Conservation (phyloP, 1,140 invertebrate genomes). For the Pseudomyrmex gracilis region DNA sequence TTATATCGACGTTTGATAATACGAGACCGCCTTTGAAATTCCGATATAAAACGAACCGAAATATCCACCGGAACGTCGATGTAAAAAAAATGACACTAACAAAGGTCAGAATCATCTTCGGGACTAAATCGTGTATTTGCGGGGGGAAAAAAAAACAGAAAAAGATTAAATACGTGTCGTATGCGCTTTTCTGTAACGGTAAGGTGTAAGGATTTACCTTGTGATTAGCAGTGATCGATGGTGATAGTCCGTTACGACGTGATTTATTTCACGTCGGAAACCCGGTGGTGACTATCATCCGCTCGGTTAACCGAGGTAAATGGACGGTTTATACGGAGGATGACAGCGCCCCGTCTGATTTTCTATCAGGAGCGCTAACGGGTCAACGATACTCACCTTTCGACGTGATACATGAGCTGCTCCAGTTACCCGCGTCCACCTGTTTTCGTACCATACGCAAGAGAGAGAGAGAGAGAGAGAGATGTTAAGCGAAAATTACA, state of each 20-base stretch:
- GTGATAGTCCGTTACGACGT: slow-evolving; percentile 7
- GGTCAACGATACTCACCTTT: slow-evolving; percentile 47
- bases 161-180: background rate
- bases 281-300: slow-evolving; percentile 4
- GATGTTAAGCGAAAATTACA: slow-evolving; percentile 6
- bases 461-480: background rate
- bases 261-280: slow-evolving; percentile 36
- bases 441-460: slow-evolving; percentile 3
- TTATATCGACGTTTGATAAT: too few relatives aligned
- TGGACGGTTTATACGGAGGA: slow-evolving; percentile 23
- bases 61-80: too few relatives aligned
- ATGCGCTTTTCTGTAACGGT: background rate
- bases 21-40: too few relatives aligned
- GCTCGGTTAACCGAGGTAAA: slow-evolving; percentile 8
- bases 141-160: background rate
- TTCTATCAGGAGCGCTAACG: slow-evolving; percentile 26
- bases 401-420: slow-evolving; percentile 23
- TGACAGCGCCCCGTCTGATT: slow-evolving; percentile 22
- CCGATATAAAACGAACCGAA: too few relatives aligned
- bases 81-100: too few relatives aligned
- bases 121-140: background rate
- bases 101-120: too few relatives aligned
- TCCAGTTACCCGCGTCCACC: slow-evolving; percentile 31
- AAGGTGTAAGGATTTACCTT: background rate
- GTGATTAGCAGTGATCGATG: slow-evolving; percentile 35